Evolutionary conservation across 2,113 vertebrate genomes (phyloP), one percentile per base, ranked within the genome.

Genomic region (Petroica traversi): DNA sequence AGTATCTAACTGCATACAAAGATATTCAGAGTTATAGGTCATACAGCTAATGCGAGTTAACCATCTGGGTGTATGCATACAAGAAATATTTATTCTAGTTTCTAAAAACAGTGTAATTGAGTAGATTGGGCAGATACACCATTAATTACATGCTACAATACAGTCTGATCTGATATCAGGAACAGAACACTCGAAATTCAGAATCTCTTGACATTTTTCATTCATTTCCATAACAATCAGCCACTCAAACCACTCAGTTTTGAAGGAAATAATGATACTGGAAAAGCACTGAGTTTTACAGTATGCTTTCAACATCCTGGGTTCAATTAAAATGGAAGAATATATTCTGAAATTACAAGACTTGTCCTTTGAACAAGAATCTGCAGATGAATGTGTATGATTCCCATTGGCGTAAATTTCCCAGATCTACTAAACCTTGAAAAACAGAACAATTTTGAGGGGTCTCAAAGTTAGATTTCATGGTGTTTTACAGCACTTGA

Each of bases 221-320:
- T 75, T 90, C 59, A 92, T 94, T 96, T 96, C 72, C 67, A 85
- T 95, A 85, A 96, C 94, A 95, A 95, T 92, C 83, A 87, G 33
- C 69, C 45, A 79, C 73, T 96, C 92, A 74, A 83, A 72, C 51
- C 63, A 73, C 66, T 82, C 93, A 22, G 51, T 94, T 85, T 73
- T 3, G 63, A 58, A 93, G 58, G 41, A 89, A 89, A 77, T 90
- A 86, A 90, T 69, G 90, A 55, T 48, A 33, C 40, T 59, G 85
- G 59, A 34, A 88, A 83, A 85, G 12, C 40, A 62, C 28, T 71
- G 63, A 76, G 19, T 85, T 96, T 76, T 83, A 58, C 82, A 58
- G 46, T 55, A 6, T 58, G 28, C 63, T 91, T 93, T 95, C 51
- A 90, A 63, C 46, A 83, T 71, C 68, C 43, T 69, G n/a, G 17